Percentiles rank a stretch among this genome's conserved stretches.
These are phyloP conservation scores for Pangasius djambal DNA, from an alignment of 2,797 vertebrate species.

Conservation along the genomic window DNA sequence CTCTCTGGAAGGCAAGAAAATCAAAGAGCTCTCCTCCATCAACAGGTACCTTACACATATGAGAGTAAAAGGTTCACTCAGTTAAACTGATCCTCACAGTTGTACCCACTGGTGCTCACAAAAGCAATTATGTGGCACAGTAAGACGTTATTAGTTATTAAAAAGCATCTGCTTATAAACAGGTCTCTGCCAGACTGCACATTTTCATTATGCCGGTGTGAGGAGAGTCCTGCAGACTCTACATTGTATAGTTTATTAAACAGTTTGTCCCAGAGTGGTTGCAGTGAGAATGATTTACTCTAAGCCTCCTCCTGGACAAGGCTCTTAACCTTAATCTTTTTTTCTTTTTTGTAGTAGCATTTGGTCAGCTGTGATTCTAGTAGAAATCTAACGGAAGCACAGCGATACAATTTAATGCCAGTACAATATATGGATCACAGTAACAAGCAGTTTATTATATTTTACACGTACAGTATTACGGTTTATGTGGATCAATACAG, in stretches of 20 bases:
- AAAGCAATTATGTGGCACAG: background rate
- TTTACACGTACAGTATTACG: background rate
- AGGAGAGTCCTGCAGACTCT: background rate
- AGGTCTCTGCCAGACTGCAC: background rate
- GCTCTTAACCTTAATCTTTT: background rate
- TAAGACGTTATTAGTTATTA: background rate
- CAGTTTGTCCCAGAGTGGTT: background rate
- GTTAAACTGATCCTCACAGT: conserved; percentile 1
- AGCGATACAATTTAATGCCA: too few species aligned
- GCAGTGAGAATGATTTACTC: background rate
- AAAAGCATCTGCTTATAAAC: conserved; percentile 12
- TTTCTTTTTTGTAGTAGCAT: background rate
- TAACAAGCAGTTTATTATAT: background rate
- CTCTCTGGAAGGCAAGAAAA: conserved; percentile 93
- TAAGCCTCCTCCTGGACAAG: background rate
- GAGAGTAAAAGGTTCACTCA: conserved; percentile 2
- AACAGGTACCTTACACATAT: conserved; percentile 78
- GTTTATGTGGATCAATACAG: background rate
- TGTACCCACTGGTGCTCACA: conserved; percentile 1
- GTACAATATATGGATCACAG: background rate
- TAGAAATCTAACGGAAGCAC: background rate
- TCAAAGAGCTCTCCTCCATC: conserved; percentile 83
- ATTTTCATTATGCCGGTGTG: background rate
- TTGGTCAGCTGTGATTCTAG: background rate
- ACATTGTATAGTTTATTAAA: too few species aligned